Conservation (phyloP, 2,797 vertebrate species). For the Chelidonichthys spinosus region DNA sequence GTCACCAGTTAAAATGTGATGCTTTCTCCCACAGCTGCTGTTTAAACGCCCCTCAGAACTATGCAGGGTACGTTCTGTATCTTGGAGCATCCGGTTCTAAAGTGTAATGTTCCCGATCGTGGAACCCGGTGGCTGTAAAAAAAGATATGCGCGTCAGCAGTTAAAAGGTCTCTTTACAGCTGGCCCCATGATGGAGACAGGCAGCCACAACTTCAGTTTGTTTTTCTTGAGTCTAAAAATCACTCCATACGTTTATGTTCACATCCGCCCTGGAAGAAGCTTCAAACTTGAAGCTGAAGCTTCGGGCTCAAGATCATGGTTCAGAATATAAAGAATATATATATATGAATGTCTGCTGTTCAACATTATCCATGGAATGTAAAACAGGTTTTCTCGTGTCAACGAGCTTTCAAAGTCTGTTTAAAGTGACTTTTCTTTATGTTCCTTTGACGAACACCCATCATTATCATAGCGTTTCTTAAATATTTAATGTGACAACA, state of each 20-base stretch:
- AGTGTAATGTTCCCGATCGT: too few relatives aligned
- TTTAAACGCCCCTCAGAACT: background rate
- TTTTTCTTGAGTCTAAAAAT: too few relatives aligned
- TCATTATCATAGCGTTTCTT: slow-evolving; percentile 3
- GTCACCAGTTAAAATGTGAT: background rate
- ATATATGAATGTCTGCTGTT: background rate
- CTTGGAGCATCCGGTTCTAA: background rate
- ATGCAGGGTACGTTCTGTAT: background rate
- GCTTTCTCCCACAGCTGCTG: slow-evolving; percentile 3
- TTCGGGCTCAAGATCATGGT: too few relatives aligned
- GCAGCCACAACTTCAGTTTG: too few relatives aligned
- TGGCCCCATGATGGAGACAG: too few relatives aligned
- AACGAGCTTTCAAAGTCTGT: background rate
- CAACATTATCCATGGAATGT: background rate
- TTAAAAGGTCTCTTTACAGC: too few relatives aligned
- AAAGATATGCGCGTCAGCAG: too few relatives aligned
- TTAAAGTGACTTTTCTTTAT: background rate
- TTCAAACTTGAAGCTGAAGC: too few relatives aligned
- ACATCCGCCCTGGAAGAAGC: too few relatives aligned
- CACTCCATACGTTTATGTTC: too few relatives aligned
- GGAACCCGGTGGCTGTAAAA: too few relatives aligned
- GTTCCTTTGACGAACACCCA: background rate
- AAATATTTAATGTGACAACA: slow-evolving; percentile 19
- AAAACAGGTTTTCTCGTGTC: background rate
- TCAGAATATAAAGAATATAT: too few relatives aligned